A percentile compares a stretch with the other conserved stretches of the same genome.
Conservation (phyloP, 2,113 vertebrate genomes). For the Cairina moschata region DNA sequence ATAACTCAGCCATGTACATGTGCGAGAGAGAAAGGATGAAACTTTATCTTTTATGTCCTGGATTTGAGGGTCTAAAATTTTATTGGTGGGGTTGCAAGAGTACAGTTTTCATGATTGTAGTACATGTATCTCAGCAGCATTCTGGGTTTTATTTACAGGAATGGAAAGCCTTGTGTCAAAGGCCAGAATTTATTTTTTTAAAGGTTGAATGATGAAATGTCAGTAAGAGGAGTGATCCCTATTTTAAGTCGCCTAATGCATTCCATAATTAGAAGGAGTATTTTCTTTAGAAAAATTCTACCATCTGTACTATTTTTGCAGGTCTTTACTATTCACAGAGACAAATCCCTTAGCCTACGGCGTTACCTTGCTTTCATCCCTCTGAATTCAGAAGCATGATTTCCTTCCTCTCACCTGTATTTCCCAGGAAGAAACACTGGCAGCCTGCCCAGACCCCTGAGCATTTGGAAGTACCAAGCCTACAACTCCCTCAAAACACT, state of each 20-base stretch:
- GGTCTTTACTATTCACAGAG: background rate
- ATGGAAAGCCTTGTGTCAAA: background rate
- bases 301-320: background rate
- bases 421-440: background rate
- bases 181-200: background rate
- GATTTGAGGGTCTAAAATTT: background rate
- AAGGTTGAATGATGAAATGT: background rate
- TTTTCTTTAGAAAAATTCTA: background rate
- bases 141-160: background rate
- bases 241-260: background rate
- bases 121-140: background rate
- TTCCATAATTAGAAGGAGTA: background rate
- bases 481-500: background rate
- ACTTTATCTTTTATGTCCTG: background rate
- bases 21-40: background rate
- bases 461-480: background rate
- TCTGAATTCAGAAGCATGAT: background rate
- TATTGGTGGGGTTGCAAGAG: background rate
- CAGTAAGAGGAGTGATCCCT: background rate
- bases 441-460: background rate
- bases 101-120: background rate
- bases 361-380: background rate
- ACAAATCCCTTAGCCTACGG: background rate
- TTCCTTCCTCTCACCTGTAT: background rate
- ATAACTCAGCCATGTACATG: background rate